A percentile compares a stretch with the other conserved stretches of the same genome.
These are phyloP conservation scores for Colletes latitarsis DNA, from an alignment of 1,140 invertebrate species.

Conservation along the genomic window DNA sequence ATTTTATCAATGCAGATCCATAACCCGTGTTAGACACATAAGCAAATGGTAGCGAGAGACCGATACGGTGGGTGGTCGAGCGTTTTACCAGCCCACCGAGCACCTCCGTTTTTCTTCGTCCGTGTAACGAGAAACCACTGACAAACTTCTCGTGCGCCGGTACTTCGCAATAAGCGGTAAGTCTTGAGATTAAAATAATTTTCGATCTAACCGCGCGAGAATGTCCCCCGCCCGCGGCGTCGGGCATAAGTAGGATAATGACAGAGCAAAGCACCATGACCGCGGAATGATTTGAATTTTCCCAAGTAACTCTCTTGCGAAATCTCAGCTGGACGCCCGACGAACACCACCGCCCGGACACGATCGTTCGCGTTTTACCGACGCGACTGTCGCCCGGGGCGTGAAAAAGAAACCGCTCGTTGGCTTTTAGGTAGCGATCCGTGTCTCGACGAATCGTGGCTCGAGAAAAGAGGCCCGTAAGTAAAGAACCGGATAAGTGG, in stretches of 20 bases:
- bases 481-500: background rate
- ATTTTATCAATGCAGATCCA: too few relatives aligned
- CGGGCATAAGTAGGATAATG: slow-evolving; percentile 41
- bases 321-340: background rate
- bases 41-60: too few relatives aligned
- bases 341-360: background rate
- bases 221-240: slow-evolving; percentile 26
- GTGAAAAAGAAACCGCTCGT: background rate
- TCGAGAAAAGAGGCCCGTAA: background rate
- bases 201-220: slow-evolving; percentile 27
- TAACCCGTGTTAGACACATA: too few relatives aligned
- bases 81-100: too few relatives aligned
- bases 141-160: too few relatives aligned
- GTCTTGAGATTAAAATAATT: slow-evolving; percentile 30
- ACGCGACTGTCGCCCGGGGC: background rate
- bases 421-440: background rate
- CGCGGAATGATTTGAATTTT: slow-evolving; percentile 42
- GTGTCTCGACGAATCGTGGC: background rate
- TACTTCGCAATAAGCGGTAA: background rate
- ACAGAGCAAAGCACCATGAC: slow-evolving; percentile 21
- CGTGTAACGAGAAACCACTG: too few relatives aligned
- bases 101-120: too few relatives aligned
- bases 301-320: slow-evolving; percentile 22
- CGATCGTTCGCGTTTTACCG: background rate
- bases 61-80: too few relatives aligned